These are phyloP conservation scores for Geopemphigus sp. DNA, from an alignment of 1,140 invertebrate genomes.

Conservation along the genomic window DNA sequence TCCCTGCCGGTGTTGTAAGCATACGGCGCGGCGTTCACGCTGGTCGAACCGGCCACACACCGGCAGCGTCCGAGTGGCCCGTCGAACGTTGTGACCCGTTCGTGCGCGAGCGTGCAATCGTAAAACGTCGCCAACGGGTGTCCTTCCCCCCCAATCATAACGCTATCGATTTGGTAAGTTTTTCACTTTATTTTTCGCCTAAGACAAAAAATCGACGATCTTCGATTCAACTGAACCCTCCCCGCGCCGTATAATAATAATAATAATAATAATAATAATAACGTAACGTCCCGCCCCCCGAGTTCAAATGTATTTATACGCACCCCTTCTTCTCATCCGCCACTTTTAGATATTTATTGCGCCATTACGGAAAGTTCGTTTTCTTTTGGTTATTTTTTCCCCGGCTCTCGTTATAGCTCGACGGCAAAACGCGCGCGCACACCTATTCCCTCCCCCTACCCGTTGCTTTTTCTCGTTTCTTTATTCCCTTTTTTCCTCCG, in stretches of 20 bases:
- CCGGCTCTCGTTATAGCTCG: conserved; percentile 31
- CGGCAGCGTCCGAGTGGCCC: too few relatives aligned
- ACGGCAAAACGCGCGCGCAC: conserved; percentile 37
- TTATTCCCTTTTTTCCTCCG: neutral
- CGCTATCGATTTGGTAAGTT: too few relatives aligned
- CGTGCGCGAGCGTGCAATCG: too few relatives aligned
- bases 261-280: too few relatives aligned
- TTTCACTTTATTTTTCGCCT: too few relatives aligned
- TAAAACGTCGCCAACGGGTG: too few relatives aligned
- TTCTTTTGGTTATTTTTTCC: conserved; percentile 42
- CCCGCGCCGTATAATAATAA: too few relatives aligned
- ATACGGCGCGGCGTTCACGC: too few relatives aligned
- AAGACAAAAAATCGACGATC: conserved; percentile 12
- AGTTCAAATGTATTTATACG: conserved; percentile 42
- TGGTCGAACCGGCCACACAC: too few relatives aligned
- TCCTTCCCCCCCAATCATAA: too few relatives aligned
- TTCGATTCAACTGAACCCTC: neutral
- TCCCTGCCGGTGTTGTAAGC: conserved; percentile 11
- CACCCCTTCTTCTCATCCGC: neutral
- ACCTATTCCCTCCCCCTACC: neutral
- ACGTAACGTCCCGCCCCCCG: neutral
- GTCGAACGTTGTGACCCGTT: too few relatives aligned
- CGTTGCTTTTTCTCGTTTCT: neutral
- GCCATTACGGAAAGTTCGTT: conserved; percentile 39
- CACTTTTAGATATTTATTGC: conserved; percentile 39